Percentiles rank a stretch among this genome's conserved stretches.
These are phyloP conservation scores for Poecilia latipinna DNA, from an alignment of 2,113 vertebrate species.

Conservation along the genomic window DNA sequence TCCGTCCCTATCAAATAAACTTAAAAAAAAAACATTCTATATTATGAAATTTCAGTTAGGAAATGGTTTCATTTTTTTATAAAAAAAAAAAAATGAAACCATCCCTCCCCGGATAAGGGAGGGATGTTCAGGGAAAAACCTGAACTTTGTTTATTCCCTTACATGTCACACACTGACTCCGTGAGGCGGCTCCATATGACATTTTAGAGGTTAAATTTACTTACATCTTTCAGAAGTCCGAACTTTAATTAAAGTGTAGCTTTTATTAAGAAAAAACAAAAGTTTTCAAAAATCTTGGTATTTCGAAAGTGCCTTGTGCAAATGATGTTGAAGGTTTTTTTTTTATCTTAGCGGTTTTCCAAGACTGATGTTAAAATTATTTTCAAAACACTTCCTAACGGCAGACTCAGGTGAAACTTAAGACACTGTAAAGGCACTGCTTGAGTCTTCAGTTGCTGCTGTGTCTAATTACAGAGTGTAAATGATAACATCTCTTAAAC, in stretches of 20 bases:
- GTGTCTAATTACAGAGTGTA: slow-evolving; percentile 38
- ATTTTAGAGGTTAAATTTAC: too few species aligned
- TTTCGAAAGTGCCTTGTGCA: background rate
- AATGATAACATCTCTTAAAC: slow-evolving; percentile 58
- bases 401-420: slow-evolving; percentile 34
- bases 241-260: background rate
- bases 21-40: background rate
- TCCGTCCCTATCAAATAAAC: too few species aligned
- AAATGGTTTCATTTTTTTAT: too few species aligned
- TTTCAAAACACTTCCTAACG: slow-evolving; percentile 16
- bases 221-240: background rate
- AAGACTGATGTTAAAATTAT: background rate
- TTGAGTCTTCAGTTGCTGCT: slow-evolving; percentile 31
- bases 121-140: too few species aligned
- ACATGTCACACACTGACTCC: background rate
- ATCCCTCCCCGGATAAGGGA: too few species aligned
- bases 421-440: slow-evolving; percentile 29
- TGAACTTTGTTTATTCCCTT: too few species aligned
- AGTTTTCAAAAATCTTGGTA: background rate
- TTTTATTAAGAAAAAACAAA: background rate
- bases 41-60: background rate
- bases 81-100: too few species aligned
- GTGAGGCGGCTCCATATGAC: too few species aligned
- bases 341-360: background rate
- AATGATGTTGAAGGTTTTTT: background rate